phyloP scores from a whole-genome alignment of 1,140 invertebrate species.

The Saxidomus purpurata region DNA sequence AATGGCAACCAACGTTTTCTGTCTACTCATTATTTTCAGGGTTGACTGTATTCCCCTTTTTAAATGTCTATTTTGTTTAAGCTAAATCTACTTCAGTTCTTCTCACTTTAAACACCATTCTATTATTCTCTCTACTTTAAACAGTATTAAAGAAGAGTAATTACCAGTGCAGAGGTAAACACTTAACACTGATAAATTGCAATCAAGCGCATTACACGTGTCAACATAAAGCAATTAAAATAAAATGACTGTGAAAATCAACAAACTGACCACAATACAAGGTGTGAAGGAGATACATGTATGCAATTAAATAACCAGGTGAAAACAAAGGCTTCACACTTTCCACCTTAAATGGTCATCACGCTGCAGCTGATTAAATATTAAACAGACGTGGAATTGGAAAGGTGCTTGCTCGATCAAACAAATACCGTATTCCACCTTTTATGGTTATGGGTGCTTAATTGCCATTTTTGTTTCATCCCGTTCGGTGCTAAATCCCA shows the following conservation, averaged over 20 bases:
- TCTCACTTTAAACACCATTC: too few species aligned
- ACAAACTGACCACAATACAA: slow-evolving; percentile 1
- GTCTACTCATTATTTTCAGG: too few species aligned
- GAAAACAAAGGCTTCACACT: slow-evolving; percentile 4
- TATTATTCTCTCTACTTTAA: too few species aligned
- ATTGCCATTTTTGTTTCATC: not conserved
- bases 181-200: not conserved
- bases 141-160: too few species aligned
- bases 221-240: slow-evolving; percentile 11
- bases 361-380: slow-evolving; percentile 27
- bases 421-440: not conserved
- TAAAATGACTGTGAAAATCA: not conserved
- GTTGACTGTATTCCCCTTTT: too few species aligned
- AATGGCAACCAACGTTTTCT: too few species aligned
- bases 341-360: not conserved
- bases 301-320: not conserved
- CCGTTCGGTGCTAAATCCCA: not conserved
- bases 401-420: not conserved
- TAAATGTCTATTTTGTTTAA: too few species aligned
- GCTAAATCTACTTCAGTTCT: too few species aligned
- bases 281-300: not conserved
- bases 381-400: slow-evolving; percentile 11
- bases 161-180: not conserved
- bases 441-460: not conserved
- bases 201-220: not conserved